Conservation (phyloP, 2,888 invertebrate genomes). For the Watsonalla cultraria region DNA sequence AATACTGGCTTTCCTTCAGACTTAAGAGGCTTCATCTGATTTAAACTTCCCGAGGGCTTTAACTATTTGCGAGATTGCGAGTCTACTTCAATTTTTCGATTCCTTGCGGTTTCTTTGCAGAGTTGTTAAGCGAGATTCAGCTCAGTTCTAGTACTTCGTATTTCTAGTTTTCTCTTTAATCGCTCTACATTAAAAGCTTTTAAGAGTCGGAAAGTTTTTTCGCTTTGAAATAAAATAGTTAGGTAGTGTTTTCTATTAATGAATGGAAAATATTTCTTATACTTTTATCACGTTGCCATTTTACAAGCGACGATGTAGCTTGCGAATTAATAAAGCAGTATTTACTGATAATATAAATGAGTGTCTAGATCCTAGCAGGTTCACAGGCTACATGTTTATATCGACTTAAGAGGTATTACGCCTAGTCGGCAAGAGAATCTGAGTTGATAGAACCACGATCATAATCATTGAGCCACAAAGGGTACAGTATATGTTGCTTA, state of each 20-base stretch:
- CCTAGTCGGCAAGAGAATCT: no score
- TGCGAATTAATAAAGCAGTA: no score
- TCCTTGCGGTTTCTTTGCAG: slow-evolving; percentile 14
- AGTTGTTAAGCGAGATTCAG: slow-evolving; percentile 15
- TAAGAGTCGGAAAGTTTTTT: slow-evolving; percentile 20
- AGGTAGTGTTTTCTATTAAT: not conserved
- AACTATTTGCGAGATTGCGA: slow-evolving; percentile 4
- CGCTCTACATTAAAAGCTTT: slow-evolving; percentile 37
- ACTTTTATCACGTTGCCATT: no score
- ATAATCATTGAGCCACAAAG: no score
- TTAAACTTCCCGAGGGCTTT: not conserved
- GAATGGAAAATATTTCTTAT: not conserved
- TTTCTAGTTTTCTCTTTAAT: slow-evolving; percentile 25
- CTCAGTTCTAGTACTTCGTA: slow-evolving; percentile 6
- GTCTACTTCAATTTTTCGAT: slow-evolving; percentile 23
- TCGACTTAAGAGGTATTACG: no score
- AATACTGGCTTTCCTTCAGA: not conserved
- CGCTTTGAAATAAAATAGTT: slow-evolving; percentile 10
- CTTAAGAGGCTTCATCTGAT: slow-evolving; percentile 5
- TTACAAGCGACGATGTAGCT: no score
- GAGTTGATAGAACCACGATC: no score
- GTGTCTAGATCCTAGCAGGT: no score
- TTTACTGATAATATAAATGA: no score
- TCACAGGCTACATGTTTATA: no score
- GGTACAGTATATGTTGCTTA: no score